Percentiles rank a stretch among this genome's conserved stretches.
These are phyloP conservation scores for Apodemus agrarius DNA, from an alignment of 2,797 vertebrate genomes.

Conservation along the genomic window DNA sequence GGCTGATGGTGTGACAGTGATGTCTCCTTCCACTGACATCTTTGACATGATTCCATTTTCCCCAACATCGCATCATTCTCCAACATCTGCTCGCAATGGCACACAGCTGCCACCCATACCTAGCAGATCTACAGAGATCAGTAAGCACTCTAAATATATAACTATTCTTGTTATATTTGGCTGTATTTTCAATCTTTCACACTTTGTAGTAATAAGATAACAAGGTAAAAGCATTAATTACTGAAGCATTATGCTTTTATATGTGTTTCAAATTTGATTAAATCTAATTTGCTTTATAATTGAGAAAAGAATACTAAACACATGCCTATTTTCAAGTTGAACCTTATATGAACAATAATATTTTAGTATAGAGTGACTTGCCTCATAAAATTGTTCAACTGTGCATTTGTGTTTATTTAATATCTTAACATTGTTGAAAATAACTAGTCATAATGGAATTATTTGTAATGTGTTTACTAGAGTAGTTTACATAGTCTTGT, in stretches of 20 bases:
- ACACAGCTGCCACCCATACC: conserved; percentile 93
- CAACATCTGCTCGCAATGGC: conserved; percentile 92
- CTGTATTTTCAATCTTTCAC: background rate
- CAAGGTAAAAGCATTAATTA: background rate
- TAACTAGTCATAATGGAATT: background rate
- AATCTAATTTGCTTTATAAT: conserved; percentile 17
- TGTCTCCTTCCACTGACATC: conserved; percentile 93
- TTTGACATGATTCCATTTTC: conserved; percentile 99
- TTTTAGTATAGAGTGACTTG: background rate
- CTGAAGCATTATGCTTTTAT: background rate
- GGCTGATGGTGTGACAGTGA: conserved; percentile 92
- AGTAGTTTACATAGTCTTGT: background rate
- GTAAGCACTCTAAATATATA: conserved; percentile 87
- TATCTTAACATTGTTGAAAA: background rate
- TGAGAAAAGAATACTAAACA: background rate
- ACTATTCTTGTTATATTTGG: background rate
- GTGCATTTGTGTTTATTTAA: background rate
- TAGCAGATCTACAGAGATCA: conserved; percentile 92
- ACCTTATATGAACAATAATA: background rate
- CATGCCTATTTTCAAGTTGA: background rate
- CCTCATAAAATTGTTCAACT: conserved; percentile 2
- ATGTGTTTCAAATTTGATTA: background rate
- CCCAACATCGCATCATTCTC: conserved; percentile 92
- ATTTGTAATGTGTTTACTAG: background rate
- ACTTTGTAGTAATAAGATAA: background rate